Conservation (phyloP, 2,113 vertebrate species). For the Dendropsophus ebraccatus region DNA sequence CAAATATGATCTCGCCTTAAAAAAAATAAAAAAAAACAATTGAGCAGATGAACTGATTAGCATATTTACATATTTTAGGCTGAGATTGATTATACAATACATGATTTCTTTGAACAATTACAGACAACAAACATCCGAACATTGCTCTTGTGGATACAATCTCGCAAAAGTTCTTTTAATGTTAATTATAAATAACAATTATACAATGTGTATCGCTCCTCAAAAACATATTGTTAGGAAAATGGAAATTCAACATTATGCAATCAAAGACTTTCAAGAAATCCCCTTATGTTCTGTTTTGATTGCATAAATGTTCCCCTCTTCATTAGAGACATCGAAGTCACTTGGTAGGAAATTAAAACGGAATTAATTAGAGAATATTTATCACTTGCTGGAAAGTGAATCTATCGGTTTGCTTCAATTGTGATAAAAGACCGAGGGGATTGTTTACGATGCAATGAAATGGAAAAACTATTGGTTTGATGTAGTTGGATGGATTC, state of each 20-base stretch:
- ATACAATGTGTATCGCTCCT: conserved; percentile 41
- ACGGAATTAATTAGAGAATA: conserved; percentile 29
- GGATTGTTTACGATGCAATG: not conserved
- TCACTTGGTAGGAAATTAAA: conserved; percentile 35
- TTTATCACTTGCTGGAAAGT: conserved; percentile 26
- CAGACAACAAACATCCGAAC: conserved; percentile 57
- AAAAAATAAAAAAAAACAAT: conserved; percentile 5
- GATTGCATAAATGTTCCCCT: conserved; percentile 45
- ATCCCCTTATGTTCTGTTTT: conserved; percentile 52
- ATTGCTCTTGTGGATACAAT: conserved; percentile 56
- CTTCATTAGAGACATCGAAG: conserved; percentile 44
- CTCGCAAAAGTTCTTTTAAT: conserved; percentile 54
- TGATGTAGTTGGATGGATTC: not conserved
- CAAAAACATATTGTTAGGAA: conserved; percentile 49
- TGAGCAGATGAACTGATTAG: conserved; percentile 58
- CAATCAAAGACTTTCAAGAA: conserved; percentile 39
- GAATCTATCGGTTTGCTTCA: not conserved
- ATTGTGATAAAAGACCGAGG: not conserved
- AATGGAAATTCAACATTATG: conserved; percentile 50
- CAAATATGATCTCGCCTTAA: conserved; percentile 39
- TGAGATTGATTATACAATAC: conserved; percentile 57
- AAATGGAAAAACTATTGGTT: not conserved
- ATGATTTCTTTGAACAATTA: conserved; percentile 55
- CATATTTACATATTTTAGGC: conserved; percentile 58
- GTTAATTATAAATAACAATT: conserved; percentile 58